phyloP scores from a whole-genome alignment of 2,113 vertebrate species.

The Barnardius zonarius region DNA sequence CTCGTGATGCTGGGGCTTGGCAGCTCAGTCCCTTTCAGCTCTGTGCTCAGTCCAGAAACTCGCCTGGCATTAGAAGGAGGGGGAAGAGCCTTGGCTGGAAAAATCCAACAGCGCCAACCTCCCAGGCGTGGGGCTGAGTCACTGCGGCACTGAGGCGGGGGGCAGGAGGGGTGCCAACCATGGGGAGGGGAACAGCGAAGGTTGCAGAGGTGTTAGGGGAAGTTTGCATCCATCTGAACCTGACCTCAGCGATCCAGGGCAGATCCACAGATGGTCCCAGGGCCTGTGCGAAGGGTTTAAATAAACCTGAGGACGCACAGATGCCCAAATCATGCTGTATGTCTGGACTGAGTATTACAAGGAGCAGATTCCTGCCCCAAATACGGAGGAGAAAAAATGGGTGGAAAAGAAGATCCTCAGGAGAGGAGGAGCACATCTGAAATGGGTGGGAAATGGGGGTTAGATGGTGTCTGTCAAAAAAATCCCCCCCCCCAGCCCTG shows the following conservation, averaged over 20 bases:
- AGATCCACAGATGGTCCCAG: not conserved
- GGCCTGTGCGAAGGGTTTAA: not conserved
- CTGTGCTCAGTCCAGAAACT: conserved; percentile 32
- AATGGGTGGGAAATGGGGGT: not conserved
- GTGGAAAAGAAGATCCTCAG: not conserved
- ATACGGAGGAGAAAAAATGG: not conserved
- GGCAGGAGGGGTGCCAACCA: not conserved
- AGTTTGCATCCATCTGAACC: not conserved
- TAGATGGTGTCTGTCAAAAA: not conserved
- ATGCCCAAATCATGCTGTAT: fast-evolving
- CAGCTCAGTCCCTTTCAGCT: not conserved
- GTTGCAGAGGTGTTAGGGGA: not conserved
- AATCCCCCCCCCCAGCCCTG: not conserved
- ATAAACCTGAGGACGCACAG: not conserved
- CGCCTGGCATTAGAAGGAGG: conserved; percentile 16
- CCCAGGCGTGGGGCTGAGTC: not conserved
- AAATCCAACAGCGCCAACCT: conserved; percentile 18
- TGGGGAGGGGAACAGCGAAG: not conserved
- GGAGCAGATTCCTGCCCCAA: not conserved
- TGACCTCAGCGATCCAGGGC: not conserved
- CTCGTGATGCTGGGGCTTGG: conserved; percentile 26
- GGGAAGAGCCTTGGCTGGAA: conserved; percentile 24
- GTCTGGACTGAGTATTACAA: not conserved
- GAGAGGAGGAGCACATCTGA: not conserved
- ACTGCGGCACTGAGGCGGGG: not conserved